Evolutionary conservation across 1,140 invertebrate species (phyloP).

Genomic region (Harlomillsia oculata): DNA sequence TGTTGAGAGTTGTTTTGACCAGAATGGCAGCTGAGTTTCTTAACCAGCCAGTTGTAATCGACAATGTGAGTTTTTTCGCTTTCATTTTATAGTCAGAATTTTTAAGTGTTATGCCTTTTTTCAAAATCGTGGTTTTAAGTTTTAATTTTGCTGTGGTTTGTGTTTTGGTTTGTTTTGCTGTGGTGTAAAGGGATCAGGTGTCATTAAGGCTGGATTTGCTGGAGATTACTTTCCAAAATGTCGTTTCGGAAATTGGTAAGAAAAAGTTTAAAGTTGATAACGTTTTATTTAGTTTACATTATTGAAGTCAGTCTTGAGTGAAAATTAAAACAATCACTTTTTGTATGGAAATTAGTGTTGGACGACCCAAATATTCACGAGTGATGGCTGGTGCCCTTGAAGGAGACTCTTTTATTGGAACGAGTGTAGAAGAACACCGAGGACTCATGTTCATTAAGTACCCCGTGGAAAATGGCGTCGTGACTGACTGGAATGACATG

Average conservation of each 20-base stretch:
- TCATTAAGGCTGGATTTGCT: slow-evolving; percentile 99
- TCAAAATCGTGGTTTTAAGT: too few species aligned
- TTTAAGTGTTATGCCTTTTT: not conserved
- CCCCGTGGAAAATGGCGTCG: slow-evolving; percentile 99
- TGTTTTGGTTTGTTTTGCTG: slow-evolving; percentile 20
- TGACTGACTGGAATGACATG: slow-evolving; percentile 99
- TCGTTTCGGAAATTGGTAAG: slow-evolving; percentile 98
- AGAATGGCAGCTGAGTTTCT: slow-evolving; percentile 43
- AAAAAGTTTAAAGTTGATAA: slow-evolving; percentile 36
- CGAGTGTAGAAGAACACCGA: slow-evolving; percentile 89
- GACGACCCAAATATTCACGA: slow-evolving; percentile 93
- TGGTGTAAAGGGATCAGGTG: slow-evolving; percentile 88
- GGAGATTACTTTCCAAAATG: slow-evolving; percentile 99
- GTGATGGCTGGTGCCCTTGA: slow-evolving; percentile 99
- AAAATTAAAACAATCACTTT: not conserved
- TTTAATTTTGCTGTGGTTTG: slow-evolving; percentile 1
- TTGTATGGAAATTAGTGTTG: slow-evolving; percentile 58
- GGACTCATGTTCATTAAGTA: slow-evolving; percentile 91
- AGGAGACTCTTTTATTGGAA: slow-evolving; percentile 91
- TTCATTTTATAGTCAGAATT: not conserved
- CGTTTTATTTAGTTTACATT: too few species aligned
- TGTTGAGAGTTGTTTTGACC: too few species aligned
- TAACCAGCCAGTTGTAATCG: slow-evolving; percentile 99
- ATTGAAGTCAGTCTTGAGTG: too few species aligned
- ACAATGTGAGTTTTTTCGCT: slow-evolving; percentile 72